phyloP scores from a whole-genome alignment of 92 coral and sea anemone species.

The Epizoanthus scotinus region DNA sequence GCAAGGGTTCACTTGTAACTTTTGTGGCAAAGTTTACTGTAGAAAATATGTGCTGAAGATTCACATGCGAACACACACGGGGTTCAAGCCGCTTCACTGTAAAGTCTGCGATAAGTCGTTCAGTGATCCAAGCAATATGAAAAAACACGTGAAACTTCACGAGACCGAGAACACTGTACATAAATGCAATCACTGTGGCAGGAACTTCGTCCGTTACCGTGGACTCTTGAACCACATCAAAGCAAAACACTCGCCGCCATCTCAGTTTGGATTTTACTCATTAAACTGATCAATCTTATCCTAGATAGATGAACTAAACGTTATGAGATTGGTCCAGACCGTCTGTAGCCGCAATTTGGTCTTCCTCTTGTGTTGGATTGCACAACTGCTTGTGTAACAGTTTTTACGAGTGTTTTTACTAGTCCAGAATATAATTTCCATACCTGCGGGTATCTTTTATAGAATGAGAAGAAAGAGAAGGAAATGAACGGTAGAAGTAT shows the following conservation, averaged over 20 bases:
- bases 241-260: constrained; percentile 71
- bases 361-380: not conserved
- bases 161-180: constrained; percentile 94
- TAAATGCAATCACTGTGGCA: constrained; percentile 91
- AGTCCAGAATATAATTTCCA: too few species aligned
- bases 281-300: not conserved
- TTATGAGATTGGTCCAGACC: not conserved
- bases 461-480: too few species aligned
- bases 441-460: too few species aligned
- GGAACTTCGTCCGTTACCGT: constrained; percentile 86
- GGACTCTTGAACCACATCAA: constrained; percentile 83
- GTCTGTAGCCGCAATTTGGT: not conserved
- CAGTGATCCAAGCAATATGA: constrained; percentile 99
- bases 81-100: constrained; percentile 95
- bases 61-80: constrained; percentile 99
- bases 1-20: constrained; percentile 94
- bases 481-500: too few species aligned
- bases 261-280: constrained; percentile 31
- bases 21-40: constrained; percentile 97
- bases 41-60: constrained; percentile 94
- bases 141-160: constrained; percentile 92
- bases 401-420: too few species aligned
- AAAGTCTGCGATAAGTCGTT: constrained; percentile 97
- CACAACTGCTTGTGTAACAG: too few species aligned
- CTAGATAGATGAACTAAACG: not conserved